phyloP scores from a whole-genome alignment of 2,797 vertebrate genomes.

The Ceryle rudis region DNA sequence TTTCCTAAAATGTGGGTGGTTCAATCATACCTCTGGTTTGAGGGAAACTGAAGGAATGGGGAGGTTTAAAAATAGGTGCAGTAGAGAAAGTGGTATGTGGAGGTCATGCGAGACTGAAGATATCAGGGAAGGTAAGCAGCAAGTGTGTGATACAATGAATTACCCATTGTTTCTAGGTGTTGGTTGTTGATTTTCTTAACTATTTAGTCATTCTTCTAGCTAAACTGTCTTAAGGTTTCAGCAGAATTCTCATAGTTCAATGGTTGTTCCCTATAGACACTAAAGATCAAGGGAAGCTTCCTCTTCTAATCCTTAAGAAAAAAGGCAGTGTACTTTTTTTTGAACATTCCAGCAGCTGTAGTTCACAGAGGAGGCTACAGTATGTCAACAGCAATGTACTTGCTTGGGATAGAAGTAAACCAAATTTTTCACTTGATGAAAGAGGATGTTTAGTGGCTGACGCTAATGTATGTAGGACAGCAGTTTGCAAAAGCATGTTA shows the following conservation, averaged over 20 bases:
- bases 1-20: not conserved
- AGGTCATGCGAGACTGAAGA: not conserved
- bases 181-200: not conserved
- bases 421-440: not conserved
- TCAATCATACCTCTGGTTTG: not conserved
- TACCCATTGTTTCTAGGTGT: not conserved
- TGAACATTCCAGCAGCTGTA: not conserved
- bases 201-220: not conserved
- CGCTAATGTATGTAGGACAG: not conserved
- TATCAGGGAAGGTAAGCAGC: not conserved
- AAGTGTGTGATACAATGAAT: not conserved
- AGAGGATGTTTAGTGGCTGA: not conserved
- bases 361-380: not conserved
- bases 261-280: not conserved
- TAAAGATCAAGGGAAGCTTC: not conserved
- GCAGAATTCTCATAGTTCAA: not conserved
- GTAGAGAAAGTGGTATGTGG: not conserved
- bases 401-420: not conserved
- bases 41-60: not conserved
- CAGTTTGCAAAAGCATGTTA: not conserved
- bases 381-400: not conserved
- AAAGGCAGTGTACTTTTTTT: not conserved
- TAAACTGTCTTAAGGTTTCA: not conserved
- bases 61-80: not conserved
- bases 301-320: not conserved